phyloP scores from a whole-genome alignment of 2,797 vertebrate genomes.

The Xenopus petersii region DNA sequence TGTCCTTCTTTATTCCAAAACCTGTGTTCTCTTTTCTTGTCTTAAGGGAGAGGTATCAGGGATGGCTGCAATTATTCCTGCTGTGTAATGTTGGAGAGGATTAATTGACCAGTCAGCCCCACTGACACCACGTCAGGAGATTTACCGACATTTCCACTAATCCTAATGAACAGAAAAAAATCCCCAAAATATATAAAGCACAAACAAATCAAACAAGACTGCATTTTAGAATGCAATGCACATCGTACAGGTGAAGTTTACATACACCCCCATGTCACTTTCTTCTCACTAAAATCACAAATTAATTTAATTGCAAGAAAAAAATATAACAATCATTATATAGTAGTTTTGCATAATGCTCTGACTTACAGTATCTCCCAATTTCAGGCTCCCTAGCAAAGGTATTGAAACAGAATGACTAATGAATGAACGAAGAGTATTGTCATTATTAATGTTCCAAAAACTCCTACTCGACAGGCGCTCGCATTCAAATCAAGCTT shows the following conservation, averaged over 20 bases:
- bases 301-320: slow-evolving; percentile 3
- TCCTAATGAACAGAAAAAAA: too few relatives aligned
- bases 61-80: too few relatives aligned
- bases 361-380: slow-evolving; percentile 20
- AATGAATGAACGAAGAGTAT: slow-evolving; percentile 22
- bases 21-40: too few relatives aligned
- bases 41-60: too few relatives aligned
- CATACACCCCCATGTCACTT: neutral
- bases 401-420: slow-evolving; percentile 22
- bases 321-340: neutral
- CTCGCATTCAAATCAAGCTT: slow-evolving; percentile 16
- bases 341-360: slow-evolving; percentile 29
- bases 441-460: slow-evolving; percentile 19
- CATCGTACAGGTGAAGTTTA: neutral
- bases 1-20: too few relatives aligned
- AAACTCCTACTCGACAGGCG: slow-evolving; percentile 22
- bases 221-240: neutral
- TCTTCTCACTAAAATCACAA: neutral
- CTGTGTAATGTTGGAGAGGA: too few relatives aligned
- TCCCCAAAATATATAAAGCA: too few relatives aligned
- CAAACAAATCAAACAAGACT: neutral
- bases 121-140: too few relatives aligned
- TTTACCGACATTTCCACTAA: too few relatives aligned
- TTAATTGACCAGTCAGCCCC: too few relatives aligned
- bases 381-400: slow-evolving; percentile 18